Conservation (phyloP, 1,140 invertebrate species). For the Phymastichus coffea region DNA sequence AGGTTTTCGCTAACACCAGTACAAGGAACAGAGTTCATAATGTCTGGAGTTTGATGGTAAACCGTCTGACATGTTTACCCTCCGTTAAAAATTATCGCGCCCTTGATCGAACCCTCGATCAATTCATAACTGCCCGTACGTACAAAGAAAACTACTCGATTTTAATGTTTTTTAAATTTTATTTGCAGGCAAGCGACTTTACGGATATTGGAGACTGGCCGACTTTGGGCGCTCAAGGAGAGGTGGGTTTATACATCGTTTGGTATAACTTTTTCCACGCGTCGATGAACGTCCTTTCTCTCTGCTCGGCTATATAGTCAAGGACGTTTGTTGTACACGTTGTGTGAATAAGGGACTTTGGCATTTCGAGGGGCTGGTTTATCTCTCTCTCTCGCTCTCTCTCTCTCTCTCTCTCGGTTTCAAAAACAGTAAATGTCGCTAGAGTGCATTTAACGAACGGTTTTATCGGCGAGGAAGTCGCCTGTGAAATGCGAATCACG, state of each 20-base stretch:
- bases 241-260: slow-evolving; percentile 41
- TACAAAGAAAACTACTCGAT: no score
- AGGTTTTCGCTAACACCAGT: slow-evolving; percentile 13
- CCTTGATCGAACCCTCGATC: no score
- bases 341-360: no score
- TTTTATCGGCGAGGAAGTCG: background rate
- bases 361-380: no score
- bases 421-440: slow-evolving; percentile 50
- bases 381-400: no score
- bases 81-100: no score
- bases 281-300: slow-evolving; percentile 26
- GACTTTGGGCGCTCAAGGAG: slow-evolving; percentile 64
- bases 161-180: slow-evolving; percentile 21
- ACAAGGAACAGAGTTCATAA: background rate
- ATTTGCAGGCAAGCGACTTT: slow-evolving; percentile 69
- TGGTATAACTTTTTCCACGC: slow-evolving; percentile 7
- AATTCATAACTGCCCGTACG: no score
- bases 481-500: background rate
- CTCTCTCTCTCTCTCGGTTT: no score
- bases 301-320: no score
- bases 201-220: slow-evolving; percentile 78
- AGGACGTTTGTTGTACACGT: no score
- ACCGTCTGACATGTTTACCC: slow-evolving; percentile 6
- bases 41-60: slow-evolving; percentile 6
- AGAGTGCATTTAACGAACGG: slow-evolving; percentile 28